Base-by-base conservation (phyloP, 2,888 invertebrate species). In the Malacosoma neustria region DNA sequence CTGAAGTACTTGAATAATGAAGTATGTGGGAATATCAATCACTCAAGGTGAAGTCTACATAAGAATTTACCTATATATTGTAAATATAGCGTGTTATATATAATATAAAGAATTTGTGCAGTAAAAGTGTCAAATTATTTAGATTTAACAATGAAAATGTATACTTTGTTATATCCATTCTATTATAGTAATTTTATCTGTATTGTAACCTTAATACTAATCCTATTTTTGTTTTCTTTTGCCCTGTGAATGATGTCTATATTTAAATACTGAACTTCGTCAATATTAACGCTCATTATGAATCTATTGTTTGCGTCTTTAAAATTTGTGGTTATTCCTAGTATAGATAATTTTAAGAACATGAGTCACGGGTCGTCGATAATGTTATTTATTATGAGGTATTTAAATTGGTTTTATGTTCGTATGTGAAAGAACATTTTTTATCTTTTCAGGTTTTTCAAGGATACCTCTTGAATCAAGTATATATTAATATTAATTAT, bases 381-480 rank as follows among this genome's bases (percentile, higher is more conserved):
- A n/a, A n/a, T n/a, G n/a, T n/a, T n/a, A n/a, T n/a, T n/a, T n/a
- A n/a, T n/a, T n/a, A 22, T 22, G 9, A 22, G 7, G 6, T 4
- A 9, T 22, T 22, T 22, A 22, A 7, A 22, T 22, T 22, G 22
- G 22, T 22, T 11, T 22, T 30, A 15, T 14, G 22, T 3, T 4
- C 30, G 32, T 37, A 46, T 40, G 47, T 50, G 45, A 54, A 42
- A 60, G 42, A 51, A 49, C 35, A 29, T 38, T 46, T 57, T 58
- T 59, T 56, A 45, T 70, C 61, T 71, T 79, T 82, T 54, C 84
- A 84, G 84, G 84, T 72, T 75, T 69, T 60, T 72, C 82, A 72
- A 62, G 72, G 72, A 68, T 72, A 54, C 70, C 76, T 42, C 69
- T 65, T 48, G 71, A 79, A 45, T 61, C 81, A 85, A 85, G 84